Base-by-base conservation (phyloP, 2,888 invertebrate species). In the Cerastis rubricosa region DNA sequence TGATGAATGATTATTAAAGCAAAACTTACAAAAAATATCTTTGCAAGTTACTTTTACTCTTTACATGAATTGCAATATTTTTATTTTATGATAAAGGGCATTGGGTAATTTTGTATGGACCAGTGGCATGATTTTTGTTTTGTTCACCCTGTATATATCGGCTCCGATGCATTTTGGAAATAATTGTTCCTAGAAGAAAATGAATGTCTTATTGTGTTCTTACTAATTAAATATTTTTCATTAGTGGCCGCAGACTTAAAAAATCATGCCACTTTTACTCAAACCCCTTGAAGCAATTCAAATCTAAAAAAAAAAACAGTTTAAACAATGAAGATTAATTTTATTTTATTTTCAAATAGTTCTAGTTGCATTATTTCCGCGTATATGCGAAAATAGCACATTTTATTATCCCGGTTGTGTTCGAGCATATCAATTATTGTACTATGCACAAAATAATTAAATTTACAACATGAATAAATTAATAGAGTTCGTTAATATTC, bases 391-490 rank as follows among this genome's bases (percentile, higher is more conserved):
- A 29, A 57, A 19, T 19, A 43, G 25, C 14, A 8, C 1, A 59
- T 45, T 75, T 59, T 14, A 61, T 8, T 14, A 47, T 75, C 6
- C 17, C 11, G 51, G 6, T n/a, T 54, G 17, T 12, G 11, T 45
- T 1, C 19, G 9, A 29, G 19, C 19, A 40, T 6, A 12, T 2
- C 17, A 22, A 25, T 57, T 57, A 69, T 35, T 49, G 6, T 22
- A 12, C 22, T 4, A 40, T 8, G 25, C 17, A n/a, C 29, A 68
- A 72, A 40, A 22, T 22, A 47, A 71, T 14, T 51, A 63, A 29
- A 35, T 75, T 75, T 22, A 45, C 17, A 75, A 66, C 65, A 47
- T 59, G 22, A 73, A 40, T 57, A 59, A 19, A 17, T 7, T 17
- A 57, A 45, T 45, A 14, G 11, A 35, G 5, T 66, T 45, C 9